Base-by-base conservation (phyloP, 2,113 vertebrate genomes). In the Proterorhinus semilunaris region DNA sequence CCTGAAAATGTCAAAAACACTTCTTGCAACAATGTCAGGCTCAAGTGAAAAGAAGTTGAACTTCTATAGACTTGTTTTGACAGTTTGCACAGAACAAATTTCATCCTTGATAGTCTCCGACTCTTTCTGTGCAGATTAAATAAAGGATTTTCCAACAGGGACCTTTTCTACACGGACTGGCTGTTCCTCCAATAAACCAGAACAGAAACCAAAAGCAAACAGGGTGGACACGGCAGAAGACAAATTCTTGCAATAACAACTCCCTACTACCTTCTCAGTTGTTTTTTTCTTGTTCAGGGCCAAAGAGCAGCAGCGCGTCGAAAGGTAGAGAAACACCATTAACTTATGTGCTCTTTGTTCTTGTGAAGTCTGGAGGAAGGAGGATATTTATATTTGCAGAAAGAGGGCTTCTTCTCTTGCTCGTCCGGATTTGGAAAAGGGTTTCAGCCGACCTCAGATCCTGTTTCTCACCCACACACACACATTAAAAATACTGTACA, bases 371-470 rank as follows among this genome's bases (percentile, higher is more conserved):
- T 47, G 64, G 8, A 6, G 5, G 58, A 11, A 47, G 49, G 80
- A 81, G 75, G 62, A 84, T 79, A 88, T 87, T 88, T 84, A 89
- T 85, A 83, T 83, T 80, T 88, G 81, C 81, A 79, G 71, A 69
- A 68, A 78, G 78, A 87, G 59, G 80, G 73, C 78, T 84, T 69
- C 47, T 62, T 69, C 76, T 70, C 49, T 72, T 62, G 8, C 36
- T 36, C 54, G 70, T 69, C 86, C 83, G 82, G 83, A 87, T 85
- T 71, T 74, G 3, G 27, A 62, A 66, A 15, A 70, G 79, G 80
- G 68, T 76, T 66, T 21, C 67, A 52, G 72, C 73, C 57, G 45
- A 69, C 79, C 75, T 84, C 88, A 81, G 70, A 72, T 57, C 79
- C 55, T 81, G 76, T 72, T 83, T 64, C 69, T 65, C 62, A 78